Evolutionary conservation across 2,888 invertebrate species (phyloP).

Genomic region (Escarpia spicata): DNA sequence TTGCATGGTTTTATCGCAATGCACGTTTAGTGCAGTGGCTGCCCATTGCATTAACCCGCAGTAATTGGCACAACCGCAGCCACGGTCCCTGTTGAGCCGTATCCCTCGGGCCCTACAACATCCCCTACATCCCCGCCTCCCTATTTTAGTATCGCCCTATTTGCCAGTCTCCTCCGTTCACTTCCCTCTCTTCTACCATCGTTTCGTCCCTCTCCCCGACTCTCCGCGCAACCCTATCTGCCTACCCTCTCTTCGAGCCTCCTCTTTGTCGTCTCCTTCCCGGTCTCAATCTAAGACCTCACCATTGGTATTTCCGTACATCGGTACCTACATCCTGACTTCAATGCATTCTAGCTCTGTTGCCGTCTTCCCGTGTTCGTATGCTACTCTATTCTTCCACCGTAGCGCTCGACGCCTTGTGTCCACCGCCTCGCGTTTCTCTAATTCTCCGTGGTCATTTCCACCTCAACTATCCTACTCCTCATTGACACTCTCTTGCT

Average conservation of each 20-base stretch:
- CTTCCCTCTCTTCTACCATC: background rate
- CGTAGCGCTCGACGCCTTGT: no score
- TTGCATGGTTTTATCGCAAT: background rate
- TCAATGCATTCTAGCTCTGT: no score
- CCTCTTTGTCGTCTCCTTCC: background rate
- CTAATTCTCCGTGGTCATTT: no score
- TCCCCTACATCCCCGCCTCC: background rate
- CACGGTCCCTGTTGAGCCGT: background rate
- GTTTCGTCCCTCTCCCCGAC: background rate
- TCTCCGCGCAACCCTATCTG: background rate
- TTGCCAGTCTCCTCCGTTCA: background rate
- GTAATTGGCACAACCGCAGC: background rate
- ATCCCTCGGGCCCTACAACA: background rate
- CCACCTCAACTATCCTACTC: background rate
- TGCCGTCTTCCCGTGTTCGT: no score
- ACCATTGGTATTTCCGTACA: no score
- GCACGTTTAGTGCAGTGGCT: background rate
- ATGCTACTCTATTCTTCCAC: background rate
- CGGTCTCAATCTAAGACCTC: no score
- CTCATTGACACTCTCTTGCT: background rate
- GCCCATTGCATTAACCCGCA: conserved; percentile 3
- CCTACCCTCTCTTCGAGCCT: background rate
- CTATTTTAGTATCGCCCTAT: background rate
- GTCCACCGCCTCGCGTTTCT: no score
- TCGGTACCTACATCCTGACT: no score